Evolutionary conservation across 2,888 invertebrate genomes (phyloP), one percentile per base, ranked within the genome.

Genomic region (Agriopis aurantiaria): DNA sequence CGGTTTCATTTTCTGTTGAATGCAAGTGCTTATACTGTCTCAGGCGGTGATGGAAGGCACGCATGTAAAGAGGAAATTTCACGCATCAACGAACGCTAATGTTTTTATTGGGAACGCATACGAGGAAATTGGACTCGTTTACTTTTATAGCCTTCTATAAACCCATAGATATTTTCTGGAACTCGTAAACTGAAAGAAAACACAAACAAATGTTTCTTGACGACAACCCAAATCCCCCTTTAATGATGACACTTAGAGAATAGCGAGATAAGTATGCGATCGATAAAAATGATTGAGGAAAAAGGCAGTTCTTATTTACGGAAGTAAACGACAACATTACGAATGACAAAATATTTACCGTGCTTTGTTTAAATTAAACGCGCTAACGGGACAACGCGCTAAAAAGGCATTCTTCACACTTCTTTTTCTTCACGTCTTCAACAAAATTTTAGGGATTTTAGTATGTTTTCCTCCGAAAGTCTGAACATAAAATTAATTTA

Each of bases 41-140:
- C 49, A 46, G 12, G n/a, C 49, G 52, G 68, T 71, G 65, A 62
- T 67, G 53, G 52, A 52, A 69, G 52, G 17, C 60, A 69, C 65
- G 81, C 81, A 83, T 84, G 80, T 77, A 82, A 82, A 83, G 78
- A 80, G 78, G 75, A 77, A 82, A 85, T 86, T 85, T 82, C 80
- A 84, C 87, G 84, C 81, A 66, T 73, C 82, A 78, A 75, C 78
- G 79, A 82, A 74, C 83, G 73, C 84, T 85, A 85, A 88, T 88
- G 87, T 85, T 85, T 87, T 85, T 84, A 87, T 86, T 87, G 82
- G 78, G 77, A 82, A 79, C 76, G 75, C 78, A 84, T 76, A 80
- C 78, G 75, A 76, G 80, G 80, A 78, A 84, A 87, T 85, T 81
- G 82, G 75, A 75, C 73, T 74, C 80, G 77, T 84, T 84, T 79